These are phyloP conservation scores for Pyrrhia umbra DNA, from an alignment of 2,888 invertebrate species.

Conservation along the genomic window DNA sequence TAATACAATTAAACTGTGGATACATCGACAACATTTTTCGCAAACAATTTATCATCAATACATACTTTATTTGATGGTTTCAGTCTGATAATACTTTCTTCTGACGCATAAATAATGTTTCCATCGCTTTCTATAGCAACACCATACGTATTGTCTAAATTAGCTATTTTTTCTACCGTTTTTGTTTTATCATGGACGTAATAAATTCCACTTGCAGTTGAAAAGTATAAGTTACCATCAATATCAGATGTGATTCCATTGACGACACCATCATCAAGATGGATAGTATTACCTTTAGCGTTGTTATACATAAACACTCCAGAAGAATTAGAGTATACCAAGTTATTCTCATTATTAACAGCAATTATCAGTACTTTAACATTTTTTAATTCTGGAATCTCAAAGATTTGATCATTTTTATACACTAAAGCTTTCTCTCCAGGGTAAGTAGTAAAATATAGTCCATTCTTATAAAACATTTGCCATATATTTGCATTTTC, in stretches of 20 bases:
- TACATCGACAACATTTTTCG: not conserved
- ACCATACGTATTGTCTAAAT: conserved; percentile 55
- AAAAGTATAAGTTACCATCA: conserved; percentile 66
- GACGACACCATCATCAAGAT: conserved; percentile 50
- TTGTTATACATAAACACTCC: conserved; percentile 66
- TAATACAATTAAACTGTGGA: not conserved
- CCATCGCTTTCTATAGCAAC: conserved; percentile 65
- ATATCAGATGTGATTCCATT: conserved; percentile 67
- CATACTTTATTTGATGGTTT: conserved; percentile 56
- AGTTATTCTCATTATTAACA: conserved; percentile 61
- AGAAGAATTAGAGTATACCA: conserved; percentile 68
- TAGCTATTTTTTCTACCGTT: conserved; percentile 44
- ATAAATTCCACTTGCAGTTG: conserved; percentile 64
- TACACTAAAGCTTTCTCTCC: conserved; percentile 65
- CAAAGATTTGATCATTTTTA: conserved; percentile 52
- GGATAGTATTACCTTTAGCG: conserved; percentile 3
- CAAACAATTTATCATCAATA: not conserved
- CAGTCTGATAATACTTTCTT: conserved; percentile 65
- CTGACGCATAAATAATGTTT: conserved; percentile 65
- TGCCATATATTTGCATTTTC: conserved; percentile 77
- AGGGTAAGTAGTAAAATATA: conserved; percentile 78
- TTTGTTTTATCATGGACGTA: conserved; percentile 44
- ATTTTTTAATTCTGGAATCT: conserved; percentile 61
- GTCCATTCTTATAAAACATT: conserved; percentile 74
- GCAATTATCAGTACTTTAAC: conserved; percentile 65